A percentile compares a stretch with the other conserved stretches of the same genome.
These are phyloP conservation scores for Ceyx cyanopectus DNA, from an alignment of 2,113 vertebrate genomes.

Conservation along the genomic window DNA sequence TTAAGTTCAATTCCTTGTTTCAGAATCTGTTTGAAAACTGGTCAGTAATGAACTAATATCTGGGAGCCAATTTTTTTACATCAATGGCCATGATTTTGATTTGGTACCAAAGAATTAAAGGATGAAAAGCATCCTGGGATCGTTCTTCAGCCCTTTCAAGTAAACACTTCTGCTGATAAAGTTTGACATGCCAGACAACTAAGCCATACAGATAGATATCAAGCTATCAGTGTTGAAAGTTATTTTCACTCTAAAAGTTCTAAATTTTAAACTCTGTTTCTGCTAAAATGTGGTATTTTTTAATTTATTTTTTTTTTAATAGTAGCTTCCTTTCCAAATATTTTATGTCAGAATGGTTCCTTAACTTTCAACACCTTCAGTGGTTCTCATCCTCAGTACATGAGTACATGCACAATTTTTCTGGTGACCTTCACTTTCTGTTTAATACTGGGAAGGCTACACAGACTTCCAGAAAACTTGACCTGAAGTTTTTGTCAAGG, in stretches of 20 bases:
- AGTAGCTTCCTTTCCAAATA: background rate
- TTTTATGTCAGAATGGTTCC: background rate
- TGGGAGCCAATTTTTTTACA: slow-evolving; percentile 9
- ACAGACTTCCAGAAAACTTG: background rate
- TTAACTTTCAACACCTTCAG: background rate
- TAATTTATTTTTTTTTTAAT: too few species aligned
- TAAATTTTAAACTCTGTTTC: background rate
- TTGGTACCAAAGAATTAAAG: slow-evolving; percentile 22
- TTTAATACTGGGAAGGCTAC: background rate
- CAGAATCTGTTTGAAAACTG: background rate
- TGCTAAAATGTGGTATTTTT: background rate
- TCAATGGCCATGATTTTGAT: slow-evolving; percentile 12
- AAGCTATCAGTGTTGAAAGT: background rate
- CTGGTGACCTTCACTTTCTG: background rate
- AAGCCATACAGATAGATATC: background rate
- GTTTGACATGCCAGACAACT: background rate
- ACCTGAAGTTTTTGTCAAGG: background rate
- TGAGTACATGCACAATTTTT: background rate
- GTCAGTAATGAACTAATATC: background rate
- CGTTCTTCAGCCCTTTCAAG: slow-evolving; percentile 1
- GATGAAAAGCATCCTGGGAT: background rate
- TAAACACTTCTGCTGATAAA: background rate
- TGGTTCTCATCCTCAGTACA: background rate
- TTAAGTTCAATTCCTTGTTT: background rate
- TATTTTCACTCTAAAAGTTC: background rate